Evolutionary conservation across 2,113 vertebrate genomes (phyloP), one percentile per base, ranked within the genome.

Genomic region (Hepsetus odoe): DNA sequence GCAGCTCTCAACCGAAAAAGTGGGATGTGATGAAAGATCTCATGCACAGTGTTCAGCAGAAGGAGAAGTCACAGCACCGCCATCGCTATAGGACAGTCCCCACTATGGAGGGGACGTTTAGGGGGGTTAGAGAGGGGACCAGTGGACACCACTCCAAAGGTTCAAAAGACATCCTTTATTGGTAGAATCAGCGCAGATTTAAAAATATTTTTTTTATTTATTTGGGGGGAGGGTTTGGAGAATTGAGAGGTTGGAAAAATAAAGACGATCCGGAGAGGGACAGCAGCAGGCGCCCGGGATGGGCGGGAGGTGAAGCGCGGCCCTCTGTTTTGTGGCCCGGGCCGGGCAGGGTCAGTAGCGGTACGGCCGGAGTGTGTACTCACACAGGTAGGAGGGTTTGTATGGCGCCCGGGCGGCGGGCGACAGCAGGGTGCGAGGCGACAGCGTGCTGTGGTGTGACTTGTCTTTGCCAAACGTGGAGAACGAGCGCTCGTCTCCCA

Each of bases 401-500:
- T 98, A 97, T 92, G 97, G 96, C 92, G 94, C 94, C 92, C 94
- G 91, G 93, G 95, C 92, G 93, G 94, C 94, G 94, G 96, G 93
- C 94, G 97, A 93, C 90, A 95, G 93, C 94, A 97, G 96, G 90
- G 97, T 96, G 92, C 97, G 97, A 92, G 95, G 96, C 91, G 97
- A 96, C 95, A 97, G 95, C 72, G 94, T 96, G 94, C 92, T 95
- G 92, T 98, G 96, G 89, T 98, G 96, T 93, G 96, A 95, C 94
- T 98, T 96, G 88, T 99, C 97, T 94, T 99, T 99, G 94, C 97
- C 97, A 56, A 99, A 99, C 85, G 97, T 99, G 88, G 96, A 99
- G 95, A 99, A 99, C 89, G 97, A 98, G 88, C 95, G 95, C 94
- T 98, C 96, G 86, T 80, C 76, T 38, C 91, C 93, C 2, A 93